Percentiles rank a stretch among this genome's conserved stretches.
phyloP scores from a whole-genome alignment of 2,888 invertebrate genomes.

The Cylindroiulus punctatus region DNA sequence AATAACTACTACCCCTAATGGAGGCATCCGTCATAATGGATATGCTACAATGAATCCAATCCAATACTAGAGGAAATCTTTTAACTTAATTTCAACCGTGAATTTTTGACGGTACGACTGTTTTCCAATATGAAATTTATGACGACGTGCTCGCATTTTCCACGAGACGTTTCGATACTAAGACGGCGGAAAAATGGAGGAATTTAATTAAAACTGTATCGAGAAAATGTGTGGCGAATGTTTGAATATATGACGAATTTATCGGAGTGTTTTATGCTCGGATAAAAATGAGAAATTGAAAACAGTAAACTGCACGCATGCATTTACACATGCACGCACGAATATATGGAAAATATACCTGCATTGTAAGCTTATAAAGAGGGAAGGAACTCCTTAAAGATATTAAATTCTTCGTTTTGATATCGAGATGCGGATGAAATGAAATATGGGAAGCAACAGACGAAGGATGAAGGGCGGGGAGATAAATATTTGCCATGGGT shows the following conservation, averaged over 20 bases:
- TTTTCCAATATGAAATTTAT: neutral
- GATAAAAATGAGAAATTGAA: neutral
- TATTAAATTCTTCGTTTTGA: constrained; percentile 22
- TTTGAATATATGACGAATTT: constrained; percentile 19
- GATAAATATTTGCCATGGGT: neutral
- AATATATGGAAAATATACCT: neutral
- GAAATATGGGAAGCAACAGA: neutral
- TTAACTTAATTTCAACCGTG: neutral
- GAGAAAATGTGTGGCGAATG: neutral
- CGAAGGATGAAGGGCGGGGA: neutral
- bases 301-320: neutral
- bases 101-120: neutral
- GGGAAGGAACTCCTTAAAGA: neutral
- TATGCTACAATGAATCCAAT: too few relatives aligned
- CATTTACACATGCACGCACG: neutral
- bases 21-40: too few relatives aligned
- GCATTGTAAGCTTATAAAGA: neutral
- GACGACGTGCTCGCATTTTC: neutral
- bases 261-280: neutral
- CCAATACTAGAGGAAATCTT: too few relatives aligned
- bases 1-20: too few relatives aligned
- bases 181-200: neutral
- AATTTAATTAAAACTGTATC: constrained; percentile 23
- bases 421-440: constrained; percentile 19
- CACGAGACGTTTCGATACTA: neutral